Percentiles rank a stretch among this genome's conserved stretches.
Evolutionary conservation across 2,113 vertebrate genomes (phyloP).

Genomic region (Lagopus muta): DNA sequence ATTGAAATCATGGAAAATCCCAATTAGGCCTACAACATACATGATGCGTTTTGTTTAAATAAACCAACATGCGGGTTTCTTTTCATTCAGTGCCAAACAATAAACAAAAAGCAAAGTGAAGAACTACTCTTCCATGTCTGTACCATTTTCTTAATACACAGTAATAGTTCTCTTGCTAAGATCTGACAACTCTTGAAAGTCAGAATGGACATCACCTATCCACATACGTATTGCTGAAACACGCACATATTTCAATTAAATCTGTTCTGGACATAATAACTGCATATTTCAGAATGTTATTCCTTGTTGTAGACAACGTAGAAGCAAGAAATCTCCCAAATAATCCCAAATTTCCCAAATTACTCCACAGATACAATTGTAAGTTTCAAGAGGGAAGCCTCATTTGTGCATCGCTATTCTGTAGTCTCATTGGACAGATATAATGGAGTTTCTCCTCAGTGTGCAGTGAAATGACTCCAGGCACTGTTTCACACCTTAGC

Average conservation of each 20-base stretch:
- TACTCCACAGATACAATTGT: neutral
- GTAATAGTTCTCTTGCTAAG: neutral
- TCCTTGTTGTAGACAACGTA: neutral
- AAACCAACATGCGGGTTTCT: neutral
- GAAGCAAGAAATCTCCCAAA: neutral
- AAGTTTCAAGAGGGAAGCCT: neutral
- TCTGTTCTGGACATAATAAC: neutral
- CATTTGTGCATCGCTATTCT: neutral
- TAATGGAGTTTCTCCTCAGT: neutral
- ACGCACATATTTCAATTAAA: neutral
- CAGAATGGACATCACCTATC: neutral
- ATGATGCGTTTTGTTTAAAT: neutral
- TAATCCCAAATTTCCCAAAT: neutral
- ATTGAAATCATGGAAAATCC: neutral
- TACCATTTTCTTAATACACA: neutral
- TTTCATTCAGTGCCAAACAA: neutral
- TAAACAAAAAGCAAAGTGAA: neutral
- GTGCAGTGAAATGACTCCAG: neutral
- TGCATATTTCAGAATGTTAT: neutral
- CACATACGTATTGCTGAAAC: neutral
- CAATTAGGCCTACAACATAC: neutral
- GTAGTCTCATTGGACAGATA: neutral
- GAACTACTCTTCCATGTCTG: neutral
- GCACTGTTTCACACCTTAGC: accelerated
- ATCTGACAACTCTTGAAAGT: neutral